phyloP scores from a whole-genome alignment of 2,797 vertebrate genomes.

The Anomalospiza imberbis region DNA sequence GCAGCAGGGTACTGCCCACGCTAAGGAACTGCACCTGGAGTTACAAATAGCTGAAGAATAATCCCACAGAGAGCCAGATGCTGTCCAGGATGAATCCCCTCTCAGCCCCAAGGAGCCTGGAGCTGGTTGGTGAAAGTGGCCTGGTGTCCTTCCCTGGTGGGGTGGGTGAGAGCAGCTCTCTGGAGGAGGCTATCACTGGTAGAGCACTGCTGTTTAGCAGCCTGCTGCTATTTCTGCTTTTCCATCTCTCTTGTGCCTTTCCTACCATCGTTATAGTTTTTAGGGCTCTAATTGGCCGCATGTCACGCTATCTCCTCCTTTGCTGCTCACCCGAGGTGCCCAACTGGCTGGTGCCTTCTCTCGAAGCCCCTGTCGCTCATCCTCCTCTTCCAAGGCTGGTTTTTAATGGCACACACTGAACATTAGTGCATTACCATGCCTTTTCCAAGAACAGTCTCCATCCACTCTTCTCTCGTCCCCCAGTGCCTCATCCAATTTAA shows the following conservation, averaged over 20 bases:
- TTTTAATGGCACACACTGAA: slow-evolving; percentile 30
- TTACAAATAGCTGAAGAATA: neutral
- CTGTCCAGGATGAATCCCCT: neutral
- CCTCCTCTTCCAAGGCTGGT: neutral
- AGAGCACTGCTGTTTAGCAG: neutral
- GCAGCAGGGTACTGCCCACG: neutral
- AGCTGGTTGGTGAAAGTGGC: neutral
- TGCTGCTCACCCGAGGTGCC: neutral
- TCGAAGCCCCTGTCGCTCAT: neutral
- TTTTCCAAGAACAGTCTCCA: slow-evolving; percentile 61
- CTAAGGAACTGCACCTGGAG: accelerated
- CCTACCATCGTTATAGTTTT: neutral
- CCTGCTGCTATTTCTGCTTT: neutral
- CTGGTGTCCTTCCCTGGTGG: neutral
- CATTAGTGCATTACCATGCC: slow-evolving; percentile 42
- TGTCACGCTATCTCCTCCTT: neutral
- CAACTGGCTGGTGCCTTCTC: slow-evolving; percentile 19
- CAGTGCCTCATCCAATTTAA: slow-evolving; percentile 72
- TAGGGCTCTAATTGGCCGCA: neutral
- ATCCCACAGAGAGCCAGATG: neutral
- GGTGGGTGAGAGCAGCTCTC: neutral
- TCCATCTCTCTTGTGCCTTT: neutral
- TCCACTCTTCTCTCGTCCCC: slow-evolving; percentile 53
- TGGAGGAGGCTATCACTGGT: neutral
- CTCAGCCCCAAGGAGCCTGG: accelerated